These are phyloP conservation scores for Dromiciops gliroides DNA, from an alignment of 2,113 vertebrate species.

Conservation along the genomic window DNA sequence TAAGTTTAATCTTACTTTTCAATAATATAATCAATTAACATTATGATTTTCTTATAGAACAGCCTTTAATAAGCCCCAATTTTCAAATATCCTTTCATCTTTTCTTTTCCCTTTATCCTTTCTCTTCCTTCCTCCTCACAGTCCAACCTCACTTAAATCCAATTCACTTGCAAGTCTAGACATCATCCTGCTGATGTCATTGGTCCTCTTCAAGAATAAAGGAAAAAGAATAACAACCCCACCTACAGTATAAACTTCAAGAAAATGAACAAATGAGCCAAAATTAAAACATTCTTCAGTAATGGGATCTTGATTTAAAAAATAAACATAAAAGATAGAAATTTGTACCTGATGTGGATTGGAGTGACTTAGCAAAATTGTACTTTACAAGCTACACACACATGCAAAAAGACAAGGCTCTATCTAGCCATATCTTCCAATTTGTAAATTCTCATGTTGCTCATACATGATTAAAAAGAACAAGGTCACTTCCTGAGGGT, in stretches of 20 bases:
- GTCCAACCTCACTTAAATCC: background rate
- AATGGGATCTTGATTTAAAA: conserved; percentile 45
- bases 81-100: background rate
- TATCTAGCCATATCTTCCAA: conserved; percentile 22
- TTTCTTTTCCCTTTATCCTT: background rate
- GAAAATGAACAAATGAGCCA: conserved; percentile 33
- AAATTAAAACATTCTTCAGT: background rate
- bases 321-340: conserved; percentile 42
- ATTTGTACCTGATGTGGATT: background rate
- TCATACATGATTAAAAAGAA: conserved; percentile 24
- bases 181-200: background rate
- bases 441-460: conserved; percentile 9
- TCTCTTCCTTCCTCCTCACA: background rate
- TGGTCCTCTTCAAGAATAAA: background rate
- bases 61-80: background rate
- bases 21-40: background rate
- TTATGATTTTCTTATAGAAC: conserved; percentile 13
- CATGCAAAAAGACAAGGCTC: conserved; percentile 18
- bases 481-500: conserved; percentile 28
- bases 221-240: background rate
- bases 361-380: conserved; percentile 25
- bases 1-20: conserved; percentile 1
- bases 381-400: background rate
- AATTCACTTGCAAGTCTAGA: background rate
- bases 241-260: background rate